Evolutionary conservation across 2,888 invertebrate genomes (phyloP), one percentile per base, ranked within the genome.

Genomic region (Cephus sareptanus): DNA sequence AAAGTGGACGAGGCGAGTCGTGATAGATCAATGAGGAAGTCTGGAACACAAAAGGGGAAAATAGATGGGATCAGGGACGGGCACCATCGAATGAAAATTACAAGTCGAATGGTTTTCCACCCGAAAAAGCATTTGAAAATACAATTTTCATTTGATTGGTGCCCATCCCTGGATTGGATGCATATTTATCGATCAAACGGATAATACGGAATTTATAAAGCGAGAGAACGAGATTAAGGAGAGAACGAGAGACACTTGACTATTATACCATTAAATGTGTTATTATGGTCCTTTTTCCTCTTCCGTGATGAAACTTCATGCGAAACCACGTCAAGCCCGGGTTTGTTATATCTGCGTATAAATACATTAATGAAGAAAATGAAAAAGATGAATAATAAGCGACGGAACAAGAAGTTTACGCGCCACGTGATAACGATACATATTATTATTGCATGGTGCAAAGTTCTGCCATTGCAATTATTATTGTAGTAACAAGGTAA

Each of bases 381-480:
- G 6, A 23, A 23, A 23, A 23, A 23, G 40, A 56, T 56, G 15
- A 40, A 40, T 56, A 23, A 56, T 56, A 56, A 56, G 23, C 40
- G 40, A 56, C 23, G 23, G 23, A 56, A 56, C 40, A 23, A 23
- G 40, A 56, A 40, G 15, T 56, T 56, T 0, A 56, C 40, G 23
- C 9, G 40, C 23, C 6, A 56, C 40, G 40, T 56, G 23, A 56
- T 56, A 56, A 56, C 40, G 40, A 71, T 71, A 71, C 71, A 71
- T 71, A 71, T 33, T 71, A 71, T 23, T 30, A 30, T 71, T 33
- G 71, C 31, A 15, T 33, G 79, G 83, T 84, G 83, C 80, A 84
- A 86, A 86, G 82, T 82, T 85, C 85, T 85, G 87, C 83, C 83
- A 83, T 84, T 81, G 81, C 83, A 83, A 84, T 83, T 85, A 85